Conservation (phyloP, 1,140 invertebrate genomes). For the Cotesia chilonis region DNA sequence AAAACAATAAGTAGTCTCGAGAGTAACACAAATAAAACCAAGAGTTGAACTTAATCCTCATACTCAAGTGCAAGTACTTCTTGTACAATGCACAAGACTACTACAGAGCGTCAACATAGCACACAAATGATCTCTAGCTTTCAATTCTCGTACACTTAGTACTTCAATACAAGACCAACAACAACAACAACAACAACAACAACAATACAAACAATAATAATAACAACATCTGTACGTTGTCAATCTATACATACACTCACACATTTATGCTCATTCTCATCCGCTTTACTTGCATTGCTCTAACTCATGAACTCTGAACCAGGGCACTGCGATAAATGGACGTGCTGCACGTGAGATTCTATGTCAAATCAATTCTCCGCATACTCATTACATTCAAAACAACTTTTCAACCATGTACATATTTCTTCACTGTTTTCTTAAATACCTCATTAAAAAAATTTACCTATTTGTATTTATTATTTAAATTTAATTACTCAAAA, state of each 20-base stretch:
- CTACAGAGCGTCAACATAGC: conserved; percentile 8
- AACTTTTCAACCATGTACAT: not conserved
- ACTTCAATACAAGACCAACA: conserved; percentile 2
- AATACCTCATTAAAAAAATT: too few relatives aligned
- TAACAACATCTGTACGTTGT: too few relatives aligned
- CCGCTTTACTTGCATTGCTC: not conserved
- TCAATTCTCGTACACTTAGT: conserved; percentile 18
- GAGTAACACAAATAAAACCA: not conserved
- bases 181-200: too few relatives aligned
- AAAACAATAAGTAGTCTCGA: not conserved
- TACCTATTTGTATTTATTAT: too few relatives aligned
- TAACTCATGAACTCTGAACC: conserved; percentile 30
- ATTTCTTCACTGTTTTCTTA: not conserved
- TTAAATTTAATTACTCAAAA: too few relatives aligned
- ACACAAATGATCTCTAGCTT: conserved; percentile 33
- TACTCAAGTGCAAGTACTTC: not conserved
- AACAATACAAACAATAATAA: not conserved
- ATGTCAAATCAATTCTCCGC: not conserved
- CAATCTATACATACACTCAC: too few relatives aligned
- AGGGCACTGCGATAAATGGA: conserved; percentile 32
- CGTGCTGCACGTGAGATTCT: conserved; percentile 30
- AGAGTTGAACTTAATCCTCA: too few relatives aligned
- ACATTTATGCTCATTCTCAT: conserved; percentile 2
- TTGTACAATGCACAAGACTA: not conserved
- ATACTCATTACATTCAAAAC: not conserved